These are phyloP conservation scores for Pararge aegeria DNA, from an alignment of 1,140 invertebrate genomes.

Conservation along the genomic window DNA sequence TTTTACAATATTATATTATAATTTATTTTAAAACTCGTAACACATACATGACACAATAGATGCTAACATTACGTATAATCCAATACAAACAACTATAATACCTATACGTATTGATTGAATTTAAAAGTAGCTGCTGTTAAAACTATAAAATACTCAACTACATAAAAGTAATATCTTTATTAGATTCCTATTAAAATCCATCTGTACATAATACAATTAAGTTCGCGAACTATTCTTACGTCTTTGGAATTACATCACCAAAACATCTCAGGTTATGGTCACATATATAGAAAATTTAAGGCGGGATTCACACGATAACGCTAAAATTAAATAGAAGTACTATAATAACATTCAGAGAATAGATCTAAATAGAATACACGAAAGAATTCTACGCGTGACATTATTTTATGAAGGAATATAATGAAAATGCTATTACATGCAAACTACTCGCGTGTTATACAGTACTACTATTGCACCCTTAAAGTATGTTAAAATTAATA, in stretches of 20 bases:
- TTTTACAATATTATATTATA: constrained; percentile 53
- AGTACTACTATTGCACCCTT: constrained; percentile 33
- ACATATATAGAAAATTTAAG: constrained; percentile 67
- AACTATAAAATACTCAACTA: constrained; percentile 40
- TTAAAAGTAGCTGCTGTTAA: constrained; percentile 40
- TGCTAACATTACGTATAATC: constrained; percentile 31
- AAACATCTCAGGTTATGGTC: constrained; percentile 75
- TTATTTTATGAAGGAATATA: neutral
- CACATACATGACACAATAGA: constrained; percentile 53
- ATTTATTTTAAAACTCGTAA: constrained; percentile 47
- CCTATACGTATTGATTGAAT: constrained; percentile 22
- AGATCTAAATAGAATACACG: constrained; percentile 6
- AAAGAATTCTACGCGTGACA: neutral
- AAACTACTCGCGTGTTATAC: constrained; percentile 14
- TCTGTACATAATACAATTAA: constrained; percentile 61
- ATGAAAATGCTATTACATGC: neutral
- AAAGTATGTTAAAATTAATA: constrained; percentile 26
- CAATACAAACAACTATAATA: constrained; percentile 31
- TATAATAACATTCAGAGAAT: constrained; percentile 18
- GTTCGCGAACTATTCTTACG: constrained; percentile 71
- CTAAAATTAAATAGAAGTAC: constrained; percentile 36
- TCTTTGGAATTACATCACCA: constrained; percentile 79
- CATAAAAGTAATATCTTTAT: constrained; percentile 43
- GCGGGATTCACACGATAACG: constrained; percentile 64
- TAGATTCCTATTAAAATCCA: constrained; percentile 37